phyloP scores from a whole-genome alignment of 2,888 invertebrate genomes.

The Anthoptus insignis region DNA sequence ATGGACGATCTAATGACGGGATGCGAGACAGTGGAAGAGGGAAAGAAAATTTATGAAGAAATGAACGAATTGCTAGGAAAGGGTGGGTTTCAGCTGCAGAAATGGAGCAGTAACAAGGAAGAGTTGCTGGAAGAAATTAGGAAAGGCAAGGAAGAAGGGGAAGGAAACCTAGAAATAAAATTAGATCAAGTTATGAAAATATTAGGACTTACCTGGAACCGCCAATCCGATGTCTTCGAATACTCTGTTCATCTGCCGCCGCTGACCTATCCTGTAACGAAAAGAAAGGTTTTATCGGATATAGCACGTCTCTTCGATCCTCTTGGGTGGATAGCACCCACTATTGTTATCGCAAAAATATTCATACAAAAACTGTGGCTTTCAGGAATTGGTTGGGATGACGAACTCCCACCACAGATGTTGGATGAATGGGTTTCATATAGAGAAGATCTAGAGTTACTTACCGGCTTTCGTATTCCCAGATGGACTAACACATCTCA shows the following conservation, averaged over 20 bases:
- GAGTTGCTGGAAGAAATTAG: conserved; percentile 38
- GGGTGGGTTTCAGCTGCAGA: conserved; percentile 56
- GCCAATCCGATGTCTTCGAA: conserved; percentile 48
- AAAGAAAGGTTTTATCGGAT: conserved; percentile 55
- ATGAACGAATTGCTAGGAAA: conserved; percentile 49
- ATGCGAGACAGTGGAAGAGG: conserved; percentile 46
- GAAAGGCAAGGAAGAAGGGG: conserved; percentile 10
- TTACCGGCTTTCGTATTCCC: conserved; percentile 38
- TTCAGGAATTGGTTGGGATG: conserved; percentile 53
- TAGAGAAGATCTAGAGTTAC: conserved; percentile 23
- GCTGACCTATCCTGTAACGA: conserved; percentile 48
- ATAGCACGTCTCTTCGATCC: conserved; percentile 55
- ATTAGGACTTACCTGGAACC: conserved; percentile 54
- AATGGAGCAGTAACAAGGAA: conserved; percentile 51
- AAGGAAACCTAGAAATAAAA: conserved; percentile 38
- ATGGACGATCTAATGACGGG: conserved; percentile 52
- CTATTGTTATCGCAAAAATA: conserved; percentile 51
- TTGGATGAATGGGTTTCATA: conserved; percentile 47
- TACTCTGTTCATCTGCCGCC: conserved; percentile 48
- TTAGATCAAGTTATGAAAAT: conserved; percentile 49
- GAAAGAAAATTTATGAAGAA: conserved; percentile 45
- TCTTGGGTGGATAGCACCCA: conserved; percentile 55
- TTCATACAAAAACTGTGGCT: conserved; percentile 57
- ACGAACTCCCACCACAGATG: conserved; percentile 42
- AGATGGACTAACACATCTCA: conserved; percentile 36